Base-by-base conservation (phyloP, 2,113 vertebrate genomes). In the Tupaia chinensis region DNA sequence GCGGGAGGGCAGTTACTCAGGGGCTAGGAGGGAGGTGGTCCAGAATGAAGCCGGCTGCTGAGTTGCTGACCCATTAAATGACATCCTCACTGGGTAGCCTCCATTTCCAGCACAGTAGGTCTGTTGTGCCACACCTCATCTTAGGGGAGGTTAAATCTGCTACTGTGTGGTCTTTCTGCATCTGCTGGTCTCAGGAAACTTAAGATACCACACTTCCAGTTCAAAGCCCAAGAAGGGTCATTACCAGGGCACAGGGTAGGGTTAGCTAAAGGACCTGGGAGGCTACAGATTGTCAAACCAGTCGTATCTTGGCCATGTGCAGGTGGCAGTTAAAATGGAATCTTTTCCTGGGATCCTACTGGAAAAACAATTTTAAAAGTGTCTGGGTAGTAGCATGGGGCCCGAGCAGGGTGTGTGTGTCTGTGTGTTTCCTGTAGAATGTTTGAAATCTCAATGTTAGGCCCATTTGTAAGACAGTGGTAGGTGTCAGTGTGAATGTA, bases 161-260 rank as follows among this genome's bases (percentile, higher is more conserved):
- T 91, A 94, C 95, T 91, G 93, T 83, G 91, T 0, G 29, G 92
- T 96, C 97, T 97, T 98, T 58, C 27, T 97, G 98, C 97, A 94
- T 98, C 97, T 97, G 97, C 83, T 96, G 94, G 95, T 93, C 9
- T 22, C 1, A 13, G 97, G 97, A 98, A 94, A 93, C 94, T 95
- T 96, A 93, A 93, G 97, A 97, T 97, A 90, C 95, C 98, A 96
- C 97, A 72, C 61, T 82, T 97, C 86, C 97, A 97, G 60, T 86
- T 87, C 94, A 96, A 16, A 0, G 4, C 66, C 79, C 89, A 53
- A 20, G 69, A 94, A 96, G 89, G 84, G 73, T 98, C 97, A 98
- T 98, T 98, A 98, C 74, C 96, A 61, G 97, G 0, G 98, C 94
- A 91, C 98, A 97, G 95, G 97, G 96, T 60, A 81, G 92, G 94